Conservation (phyloP, 2,113 vertebrate species). For the Vimba vimba region DNA sequence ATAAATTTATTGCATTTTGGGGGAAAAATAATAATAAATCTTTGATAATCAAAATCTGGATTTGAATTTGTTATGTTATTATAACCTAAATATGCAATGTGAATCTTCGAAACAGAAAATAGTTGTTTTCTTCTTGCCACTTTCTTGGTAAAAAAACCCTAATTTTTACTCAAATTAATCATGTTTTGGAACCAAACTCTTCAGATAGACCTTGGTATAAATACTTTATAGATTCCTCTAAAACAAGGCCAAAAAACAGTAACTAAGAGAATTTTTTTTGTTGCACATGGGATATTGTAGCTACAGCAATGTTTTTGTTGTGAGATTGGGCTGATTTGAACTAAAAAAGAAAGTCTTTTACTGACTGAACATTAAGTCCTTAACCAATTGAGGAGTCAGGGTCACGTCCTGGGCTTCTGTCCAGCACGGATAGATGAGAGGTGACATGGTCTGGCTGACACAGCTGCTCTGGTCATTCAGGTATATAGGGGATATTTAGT, state of each 20-base stretch:
- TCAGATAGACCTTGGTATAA: neutral
- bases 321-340: neutral
- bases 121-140: too few relatives aligned
- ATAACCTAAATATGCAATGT: too few relatives aligned
- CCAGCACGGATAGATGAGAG: conserved; percentile 7
- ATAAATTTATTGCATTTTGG: too few relatives aligned
- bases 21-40: too few relatives aligned
- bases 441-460: neutral
- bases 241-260: neutral
- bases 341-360: neutral
- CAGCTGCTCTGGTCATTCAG: conserved; percentile 20
- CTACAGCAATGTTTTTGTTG: neutral
- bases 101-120: too few relatives aligned
- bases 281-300: neutral
- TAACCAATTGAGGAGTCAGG: neutral
- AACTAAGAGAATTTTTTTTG: neutral
- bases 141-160: too few relatives aligned
- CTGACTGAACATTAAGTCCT: neutral
- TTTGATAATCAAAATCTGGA: too few relatives aligned
- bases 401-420: neutral
- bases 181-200: too few relatives aligned
- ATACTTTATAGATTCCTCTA: neutral
- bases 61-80: too few relatives aligned
- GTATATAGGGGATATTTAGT: neutral
- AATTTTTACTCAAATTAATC: too few relatives aligned